These are phyloP conservation scores for Alentia gelatinosa DNA, from an alignment of 2,888 invertebrate species.

Conservation along the genomic window DNA sequence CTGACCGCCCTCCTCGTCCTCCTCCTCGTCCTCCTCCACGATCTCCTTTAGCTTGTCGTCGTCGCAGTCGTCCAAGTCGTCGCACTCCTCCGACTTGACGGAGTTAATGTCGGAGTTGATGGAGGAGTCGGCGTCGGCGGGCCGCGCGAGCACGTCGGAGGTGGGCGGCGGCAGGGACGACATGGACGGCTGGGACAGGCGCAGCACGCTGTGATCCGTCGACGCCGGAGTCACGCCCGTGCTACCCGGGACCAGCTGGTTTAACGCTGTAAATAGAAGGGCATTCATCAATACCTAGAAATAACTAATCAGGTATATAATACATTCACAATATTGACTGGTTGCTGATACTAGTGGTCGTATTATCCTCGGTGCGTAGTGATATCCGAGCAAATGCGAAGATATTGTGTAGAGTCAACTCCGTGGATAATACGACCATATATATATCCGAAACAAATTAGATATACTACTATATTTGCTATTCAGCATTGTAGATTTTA, in stretches of 20 bases:
- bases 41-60: constrained; percentile 35
- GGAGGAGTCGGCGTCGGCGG: constrained; percentile 47
- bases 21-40: constrained; percentile 59
- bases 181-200: not conserved
- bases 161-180: not conserved
- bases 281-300: no score
- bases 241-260: constrained; percentile 29
- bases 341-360: no score
- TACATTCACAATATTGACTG: no score
- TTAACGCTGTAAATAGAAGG: constrained; percentile 10
- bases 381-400: no score
- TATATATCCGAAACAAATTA: no score
- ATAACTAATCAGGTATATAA: no score
- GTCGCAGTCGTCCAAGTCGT: constrained; percentile 25
- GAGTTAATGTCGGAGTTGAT: constrained; percentile 44
- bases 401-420: no score
- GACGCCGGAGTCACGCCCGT: not conserved
- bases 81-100: constrained; percentile 16
- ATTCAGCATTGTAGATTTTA: no score
- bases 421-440: no score
- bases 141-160: not conserved
- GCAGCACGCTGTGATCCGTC: constrained; percentile 15
- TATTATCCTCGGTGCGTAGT: no score
- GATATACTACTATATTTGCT: no score
- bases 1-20: constrained; percentile 65